Evolutionary conservation across 2,888 invertebrate species (phyloP).

Genomic region (Andrena bucephala): DNA sequence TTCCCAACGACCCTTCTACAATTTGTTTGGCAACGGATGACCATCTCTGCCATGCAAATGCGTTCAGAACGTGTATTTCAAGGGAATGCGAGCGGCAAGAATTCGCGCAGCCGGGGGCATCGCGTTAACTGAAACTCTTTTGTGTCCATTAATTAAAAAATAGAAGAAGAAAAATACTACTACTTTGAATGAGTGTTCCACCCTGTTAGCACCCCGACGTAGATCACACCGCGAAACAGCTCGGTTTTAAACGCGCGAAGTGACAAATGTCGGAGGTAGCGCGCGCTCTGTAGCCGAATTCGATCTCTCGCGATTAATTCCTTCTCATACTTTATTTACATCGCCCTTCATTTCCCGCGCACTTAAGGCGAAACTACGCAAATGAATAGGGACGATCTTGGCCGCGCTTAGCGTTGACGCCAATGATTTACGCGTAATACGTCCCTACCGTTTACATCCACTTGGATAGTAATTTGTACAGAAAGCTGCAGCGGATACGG

Average conservation of each 20-base stretch:
- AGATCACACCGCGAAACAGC: no score
- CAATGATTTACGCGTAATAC: conserved; percentile 78
- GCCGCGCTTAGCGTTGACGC: conserved; percentile 25
- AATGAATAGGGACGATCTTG: conserved; percentile 50
- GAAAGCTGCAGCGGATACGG: conserved; percentile 52
- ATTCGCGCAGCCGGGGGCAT: not conserved
- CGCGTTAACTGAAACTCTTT: not conserved
- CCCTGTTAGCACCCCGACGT: no score
- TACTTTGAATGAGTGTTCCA: no score
- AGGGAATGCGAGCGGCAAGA: not conserved
- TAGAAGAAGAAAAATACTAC: not conserved
- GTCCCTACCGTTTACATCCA: conserved; percentile 77
- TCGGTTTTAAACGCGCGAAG: no score
- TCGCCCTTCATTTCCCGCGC: not conserved
- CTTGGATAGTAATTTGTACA: conserved; percentile 48
- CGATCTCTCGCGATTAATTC: not conserved
- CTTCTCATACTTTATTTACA: conserved; percentile 10
- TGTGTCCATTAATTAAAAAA: conserved; percentile 4
- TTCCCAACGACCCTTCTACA: conserved; percentile 17
- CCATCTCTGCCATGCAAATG: conserved; percentile 31
- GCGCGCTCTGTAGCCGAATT: not conserved
- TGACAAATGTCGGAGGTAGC: not conserved
- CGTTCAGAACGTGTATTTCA: conserved; percentile 10
- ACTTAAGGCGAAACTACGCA: conserved; percentile 1
- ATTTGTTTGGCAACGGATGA: conserved; percentile 50